These are phyloP conservation scores for Adelphocoris suturalis DNA, from an alignment of 2,888 invertebrate genomes.

Conservation along the genomic window DNA sequence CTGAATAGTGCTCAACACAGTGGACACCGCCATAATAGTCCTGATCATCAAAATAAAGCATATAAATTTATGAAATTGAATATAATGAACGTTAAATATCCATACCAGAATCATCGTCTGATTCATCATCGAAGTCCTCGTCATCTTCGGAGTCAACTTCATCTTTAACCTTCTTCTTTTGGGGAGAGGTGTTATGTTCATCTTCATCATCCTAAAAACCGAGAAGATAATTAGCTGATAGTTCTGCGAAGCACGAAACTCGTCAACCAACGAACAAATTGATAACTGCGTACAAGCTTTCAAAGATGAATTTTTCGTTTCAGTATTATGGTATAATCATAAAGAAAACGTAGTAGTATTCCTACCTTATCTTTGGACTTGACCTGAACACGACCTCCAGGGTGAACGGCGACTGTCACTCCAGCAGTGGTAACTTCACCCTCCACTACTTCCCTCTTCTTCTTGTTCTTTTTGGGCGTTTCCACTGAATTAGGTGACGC, in stretches of 20 bases:
- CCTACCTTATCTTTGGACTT: conserved; percentile 37
- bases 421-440: conserved; percentile 67
- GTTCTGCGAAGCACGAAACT: no score
- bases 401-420: conserved; percentile 60
- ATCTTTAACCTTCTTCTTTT: conserved; percentile 46
- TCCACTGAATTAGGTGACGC: conserved; percentile 31
- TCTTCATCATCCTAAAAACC: conserved; percentile 42
- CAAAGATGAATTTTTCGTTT: no score
- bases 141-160: conserved; percentile 40
- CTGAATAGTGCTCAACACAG: no score
- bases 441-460: conserved; percentile 35
- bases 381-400: conserved; percentile 39
- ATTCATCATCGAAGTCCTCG: conserved; percentile 37
- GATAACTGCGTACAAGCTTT: no score
- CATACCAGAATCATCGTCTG: neutral
- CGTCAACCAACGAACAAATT: no score
- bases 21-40: no score
- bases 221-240: no score
- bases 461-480: neutral
- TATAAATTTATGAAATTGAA: no score
- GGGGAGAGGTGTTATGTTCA: conserved; percentile 55
- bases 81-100: no score
- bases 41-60: no score
- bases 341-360: neutral
- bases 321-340: no score